These are phyloP conservation scores for Hycleus cichorii DNA, from an alignment of 1,140 invertebrate species.

Conservation along the genomic window DNA sequence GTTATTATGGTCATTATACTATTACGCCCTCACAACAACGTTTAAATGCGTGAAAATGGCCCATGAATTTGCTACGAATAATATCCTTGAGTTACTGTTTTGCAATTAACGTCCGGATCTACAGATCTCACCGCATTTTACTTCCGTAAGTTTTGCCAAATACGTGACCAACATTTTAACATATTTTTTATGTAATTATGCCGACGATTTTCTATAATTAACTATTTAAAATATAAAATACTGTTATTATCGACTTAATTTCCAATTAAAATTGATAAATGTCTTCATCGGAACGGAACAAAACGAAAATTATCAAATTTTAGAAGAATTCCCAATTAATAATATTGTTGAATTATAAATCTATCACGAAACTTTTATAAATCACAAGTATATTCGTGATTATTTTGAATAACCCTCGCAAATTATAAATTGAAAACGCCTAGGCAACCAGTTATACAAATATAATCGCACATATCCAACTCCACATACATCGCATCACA, in stretches of 20 bases:
- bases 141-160: constrained; percentile 8
- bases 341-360: no score
- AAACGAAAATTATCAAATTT: neutral
- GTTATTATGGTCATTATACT: constrained; percentile 39
- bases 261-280: neutral
- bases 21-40: constrained; percentile 37
- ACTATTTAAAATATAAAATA: neutral
- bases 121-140: constrained; percentile 16
- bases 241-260: neutral
- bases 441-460: no score
- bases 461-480: no score
- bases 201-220: neutral
- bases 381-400: no score
- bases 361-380: no score
- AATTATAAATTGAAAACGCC: no score
- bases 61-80: constrained; percentile 33
- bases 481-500: no score
- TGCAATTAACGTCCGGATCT: constrained; percentile 18
- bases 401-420: no score
- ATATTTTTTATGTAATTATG: neutral
- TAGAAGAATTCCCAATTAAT: no score
- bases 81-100: constrained; percentile 26
- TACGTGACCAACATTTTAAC: constrained; percentile 2
- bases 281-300: neutral
- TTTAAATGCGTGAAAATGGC: constrained; percentile 37